These are phyloP conservation scores for Catajapyx aquilonaris DNA, from an alignment of 1,140 invertebrate genomes.

Conservation along the genomic window DNA sequence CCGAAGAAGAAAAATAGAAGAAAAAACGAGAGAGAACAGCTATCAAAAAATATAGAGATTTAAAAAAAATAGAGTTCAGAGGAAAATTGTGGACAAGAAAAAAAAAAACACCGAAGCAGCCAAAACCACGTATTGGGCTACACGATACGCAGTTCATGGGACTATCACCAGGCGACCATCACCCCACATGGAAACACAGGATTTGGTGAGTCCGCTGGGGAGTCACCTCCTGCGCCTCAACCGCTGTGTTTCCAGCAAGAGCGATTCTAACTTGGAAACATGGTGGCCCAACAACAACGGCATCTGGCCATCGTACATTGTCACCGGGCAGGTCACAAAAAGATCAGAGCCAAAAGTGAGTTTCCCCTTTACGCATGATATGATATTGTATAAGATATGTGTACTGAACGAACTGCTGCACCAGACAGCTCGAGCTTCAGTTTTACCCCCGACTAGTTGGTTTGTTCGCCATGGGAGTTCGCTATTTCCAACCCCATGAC, in stretches of 20 bases:
- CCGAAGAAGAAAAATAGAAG: too few relatives aligned
- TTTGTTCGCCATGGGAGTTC: too few relatives aligned
- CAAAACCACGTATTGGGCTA: not conserved
- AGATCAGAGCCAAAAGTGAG: constrained; percentile 7
- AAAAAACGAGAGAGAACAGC: too few relatives aligned
- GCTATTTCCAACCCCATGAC: constrained; percentile 3
- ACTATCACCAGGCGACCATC: constrained; percentile 2
- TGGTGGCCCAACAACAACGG: constrained; percentile 11
- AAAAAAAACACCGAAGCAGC: too few relatives aligned
- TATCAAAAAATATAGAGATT: too few relatives aligned
- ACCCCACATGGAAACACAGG: constrained; percentile 3
- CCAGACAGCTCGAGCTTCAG: too few relatives aligned
- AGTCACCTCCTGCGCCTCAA: too few relatives aligned
- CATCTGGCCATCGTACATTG: constrained; percentile 11
- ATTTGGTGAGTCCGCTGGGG: too few relatives aligned
- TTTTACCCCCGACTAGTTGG: not conserved
- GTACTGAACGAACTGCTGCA: too few relatives aligned
- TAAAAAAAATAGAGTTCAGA: too few relatives aligned
- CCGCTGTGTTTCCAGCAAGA: constrained; percentile 9
- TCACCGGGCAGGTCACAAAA: constrained; percentile 8
- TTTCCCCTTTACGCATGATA: constrained; percentile 11
- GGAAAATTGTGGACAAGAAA: too few relatives aligned
- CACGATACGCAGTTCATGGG: not conserved
- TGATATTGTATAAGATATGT: too few relatives aligned
- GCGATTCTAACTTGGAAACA: constrained; percentile 5